A percentile compares a stretch with the other conserved stretches of the same genome.
phyloP scores from a whole-genome alignment of 2,888 invertebrate genomes.

The Macaria notata region DNA sequence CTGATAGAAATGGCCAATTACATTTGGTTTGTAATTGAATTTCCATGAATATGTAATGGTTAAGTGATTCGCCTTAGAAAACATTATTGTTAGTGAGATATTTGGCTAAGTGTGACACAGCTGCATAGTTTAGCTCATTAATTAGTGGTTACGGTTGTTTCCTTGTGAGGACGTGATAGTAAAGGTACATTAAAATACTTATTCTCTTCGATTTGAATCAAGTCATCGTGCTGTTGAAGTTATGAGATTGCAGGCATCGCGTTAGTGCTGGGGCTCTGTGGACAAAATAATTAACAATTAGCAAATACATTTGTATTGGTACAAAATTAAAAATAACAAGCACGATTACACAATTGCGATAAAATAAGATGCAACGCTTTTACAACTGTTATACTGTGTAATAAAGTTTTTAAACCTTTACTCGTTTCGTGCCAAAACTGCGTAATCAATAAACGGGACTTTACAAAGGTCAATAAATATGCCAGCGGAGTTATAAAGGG shows the following conservation, averaged over 20 bases:
- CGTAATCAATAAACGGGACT: constrained; percentile 2
- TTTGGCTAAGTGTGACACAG: constrained; percentile 49
- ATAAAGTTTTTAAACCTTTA: not conserved
- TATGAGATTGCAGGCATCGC: constrained; percentile 69
- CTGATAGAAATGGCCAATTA: constrained; percentile 9
- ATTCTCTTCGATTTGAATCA: constrained; percentile 55
- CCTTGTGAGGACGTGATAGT: constrained; percentile 55
- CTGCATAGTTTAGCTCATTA: constrained; percentile 39
- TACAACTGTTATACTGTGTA: too few relatives aligned
- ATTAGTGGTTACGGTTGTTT: constrained; percentile 38
- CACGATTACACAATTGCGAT: too few relatives aligned
- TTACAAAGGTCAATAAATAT: constrained; percentile 3
- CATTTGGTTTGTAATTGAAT: constrained; percentile 9
- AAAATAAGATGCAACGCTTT: too few relatives aligned
- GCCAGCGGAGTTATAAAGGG: constrained; percentile 1
- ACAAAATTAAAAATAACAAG: too few relatives aligned
- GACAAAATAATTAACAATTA: constrained; percentile 39
- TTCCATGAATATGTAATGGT: constrained; percentile 6
- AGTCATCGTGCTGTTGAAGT: constrained; percentile 68
- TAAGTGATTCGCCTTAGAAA: constrained; percentile 27
- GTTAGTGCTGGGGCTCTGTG: constrained; percentile 76
- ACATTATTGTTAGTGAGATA: constrained; percentile 40
- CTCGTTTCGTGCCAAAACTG: not conserved
- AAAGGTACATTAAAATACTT: constrained; percentile 50
- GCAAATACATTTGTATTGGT: not conserved